Conservation (phyloP, 2,113 vertebrate species). For the Vulpes vulpes region DNA sequence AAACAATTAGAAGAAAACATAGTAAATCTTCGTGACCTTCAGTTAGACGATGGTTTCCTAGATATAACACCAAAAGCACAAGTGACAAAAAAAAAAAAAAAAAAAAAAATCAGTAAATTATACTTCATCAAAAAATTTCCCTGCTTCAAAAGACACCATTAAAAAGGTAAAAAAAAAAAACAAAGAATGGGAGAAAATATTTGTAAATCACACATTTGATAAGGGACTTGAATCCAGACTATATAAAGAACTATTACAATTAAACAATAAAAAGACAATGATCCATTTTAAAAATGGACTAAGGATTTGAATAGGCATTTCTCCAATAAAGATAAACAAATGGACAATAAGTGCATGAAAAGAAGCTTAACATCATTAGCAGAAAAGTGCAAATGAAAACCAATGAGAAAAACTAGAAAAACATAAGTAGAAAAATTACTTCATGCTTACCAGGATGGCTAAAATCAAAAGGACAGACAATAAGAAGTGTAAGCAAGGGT, state of each 20-base stretch:
- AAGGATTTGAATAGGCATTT: slow-evolving; percentile 21
- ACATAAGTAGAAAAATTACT: background rate
- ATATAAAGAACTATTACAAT: background rate
- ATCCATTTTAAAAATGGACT: background rate
- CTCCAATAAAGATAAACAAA: background rate
- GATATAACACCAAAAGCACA: background rate
- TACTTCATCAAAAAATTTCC: background rate
- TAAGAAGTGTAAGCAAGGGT: background rate
- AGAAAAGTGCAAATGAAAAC: background rate
- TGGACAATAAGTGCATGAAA: background rate
- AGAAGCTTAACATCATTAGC: background rate
- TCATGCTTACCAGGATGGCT: background rate
- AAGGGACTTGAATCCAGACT: background rate
- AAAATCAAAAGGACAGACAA: background rate
- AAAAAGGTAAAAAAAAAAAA: background rate
- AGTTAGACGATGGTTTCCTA: background rate
- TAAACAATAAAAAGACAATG: background rate
- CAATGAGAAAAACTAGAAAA: background rate
- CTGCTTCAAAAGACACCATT: background rate
- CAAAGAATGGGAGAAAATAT: slow-evolving; percentile 12
- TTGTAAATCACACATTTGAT: slow-evolving; percentile 9
- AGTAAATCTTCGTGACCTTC: background rate
- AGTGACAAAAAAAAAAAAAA: background rate
- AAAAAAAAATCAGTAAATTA: background rate
- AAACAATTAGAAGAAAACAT: background rate